A percentile compares a stretch with the other conserved stretches of the same genome.
These are phyloP conservation scores for Empidonax alnorum DNA, from an alignment of 2,113 vertebrate genomes.

Conservation along the genomic window DNA sequence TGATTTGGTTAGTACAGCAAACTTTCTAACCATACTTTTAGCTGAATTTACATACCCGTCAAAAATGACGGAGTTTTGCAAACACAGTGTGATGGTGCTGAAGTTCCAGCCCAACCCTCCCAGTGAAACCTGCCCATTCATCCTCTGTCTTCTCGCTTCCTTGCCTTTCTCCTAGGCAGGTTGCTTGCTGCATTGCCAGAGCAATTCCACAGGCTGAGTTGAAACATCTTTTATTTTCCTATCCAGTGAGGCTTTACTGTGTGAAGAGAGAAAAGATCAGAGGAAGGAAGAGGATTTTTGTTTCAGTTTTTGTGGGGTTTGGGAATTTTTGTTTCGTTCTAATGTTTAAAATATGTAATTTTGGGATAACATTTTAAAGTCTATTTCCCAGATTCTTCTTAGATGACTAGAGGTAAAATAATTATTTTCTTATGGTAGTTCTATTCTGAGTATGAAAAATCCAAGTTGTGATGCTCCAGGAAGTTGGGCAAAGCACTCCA, in stretches of 20 bases:
- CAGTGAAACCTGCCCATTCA: rapidly evolving
- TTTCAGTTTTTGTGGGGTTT: not conserved
- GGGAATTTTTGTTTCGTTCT: not conserved
- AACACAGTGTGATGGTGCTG: not conserved
- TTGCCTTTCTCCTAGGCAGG: not conserved
- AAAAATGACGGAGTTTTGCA: not conserved
- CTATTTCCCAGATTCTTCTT: not conserved
- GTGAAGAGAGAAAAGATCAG: not conserved
- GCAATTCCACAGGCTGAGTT: not conserved
- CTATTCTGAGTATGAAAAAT: not conserved
- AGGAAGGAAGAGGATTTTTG: not conserved
- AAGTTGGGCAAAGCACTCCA: not conserved
- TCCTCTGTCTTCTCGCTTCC: not conserved
- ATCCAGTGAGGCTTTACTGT: not conserved
- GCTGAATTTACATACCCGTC: not conserved
- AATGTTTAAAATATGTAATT: not conserved
- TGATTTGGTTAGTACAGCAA: not conserved
- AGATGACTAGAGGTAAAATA: not conserved
- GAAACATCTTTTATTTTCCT: not conserved
- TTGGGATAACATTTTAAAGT: not conserved
- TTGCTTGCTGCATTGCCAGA: not conserved
- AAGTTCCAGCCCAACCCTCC: not conserved
- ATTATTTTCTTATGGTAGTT: not conserved
- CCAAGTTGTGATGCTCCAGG: not conserved
- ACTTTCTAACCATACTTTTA: not conserved